These are phyloP conservation scores for Melieria omissa DNA, from an alignment of 2,888 invertebrate genomes.

Conservation along the genomic window DNA sequence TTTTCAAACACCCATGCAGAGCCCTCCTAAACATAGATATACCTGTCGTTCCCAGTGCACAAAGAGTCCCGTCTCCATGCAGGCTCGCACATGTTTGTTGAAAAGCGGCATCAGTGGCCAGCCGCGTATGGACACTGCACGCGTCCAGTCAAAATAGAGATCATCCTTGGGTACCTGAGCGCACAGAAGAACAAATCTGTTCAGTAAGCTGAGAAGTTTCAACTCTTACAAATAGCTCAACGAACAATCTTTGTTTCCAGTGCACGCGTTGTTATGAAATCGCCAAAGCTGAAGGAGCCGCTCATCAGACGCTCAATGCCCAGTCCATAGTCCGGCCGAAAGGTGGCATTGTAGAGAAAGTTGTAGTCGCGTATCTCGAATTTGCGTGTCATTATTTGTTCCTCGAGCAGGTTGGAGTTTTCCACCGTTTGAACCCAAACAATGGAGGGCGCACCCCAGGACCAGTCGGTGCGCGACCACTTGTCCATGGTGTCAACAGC, in stretches of 20 bases:
- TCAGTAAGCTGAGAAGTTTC: not conserved
- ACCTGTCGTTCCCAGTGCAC: slow-evolving; percentile 60
- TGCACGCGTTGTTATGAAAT: slow-evolving; percentile 55
- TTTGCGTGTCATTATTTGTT: slow-evolving; percentile 53
- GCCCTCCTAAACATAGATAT: not conserved
- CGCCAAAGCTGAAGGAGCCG: slow-evolving; percentile 55
- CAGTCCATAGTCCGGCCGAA: slow-evolving; percentile 56
- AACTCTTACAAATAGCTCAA: not conserved
- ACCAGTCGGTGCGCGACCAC: slow-evolving; percentile 57
- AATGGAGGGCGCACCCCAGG: slow-evolving; percentile 62
- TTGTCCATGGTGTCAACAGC: slow-evolving; percentile 60
- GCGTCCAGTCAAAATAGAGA: slow-evolving; percentile 62
- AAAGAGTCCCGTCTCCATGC: slow-evolving; percentile 60
- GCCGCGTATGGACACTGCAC: slow-evolving; percentile 60
- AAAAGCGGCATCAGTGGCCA: slow-evolving; percentile 61
- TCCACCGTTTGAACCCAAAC: slow-evolving; percentile 60
- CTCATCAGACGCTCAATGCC: slow-evolving; percentile 60
- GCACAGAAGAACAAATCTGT: not conserved
- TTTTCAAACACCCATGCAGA: not conserved
- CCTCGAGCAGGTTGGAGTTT: slow-evolving; percentile 55
- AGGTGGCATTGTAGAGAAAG: slow-evolving; percentile 58
- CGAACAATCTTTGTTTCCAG: slow-evolving; percentile 58
- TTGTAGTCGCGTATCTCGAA: slow-evolving; percentile 58
- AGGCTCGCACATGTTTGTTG: slow-evolving; percentile 55
- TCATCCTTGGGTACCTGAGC: slow-evolving; percentile 59